phyloP scores from a whole-genome alignment of 2,113 vertebrate genomes.

The Polyodon spathula region DNA sequence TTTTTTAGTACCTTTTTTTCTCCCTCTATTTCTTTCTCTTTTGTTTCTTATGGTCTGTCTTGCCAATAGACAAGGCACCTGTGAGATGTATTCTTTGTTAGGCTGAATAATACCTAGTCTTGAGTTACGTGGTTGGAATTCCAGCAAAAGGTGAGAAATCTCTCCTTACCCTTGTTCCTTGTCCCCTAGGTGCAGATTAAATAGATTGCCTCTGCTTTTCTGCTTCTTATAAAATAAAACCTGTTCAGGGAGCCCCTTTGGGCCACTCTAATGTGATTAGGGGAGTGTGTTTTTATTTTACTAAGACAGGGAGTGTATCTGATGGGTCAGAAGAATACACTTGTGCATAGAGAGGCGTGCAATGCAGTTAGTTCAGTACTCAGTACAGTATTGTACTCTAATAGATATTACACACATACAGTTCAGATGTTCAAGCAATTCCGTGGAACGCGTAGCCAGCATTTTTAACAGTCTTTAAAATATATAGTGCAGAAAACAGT shows the following conservation, averaged over 20 bases:
- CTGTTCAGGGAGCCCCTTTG: constrained; percentile 8
- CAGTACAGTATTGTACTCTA: too few species aligned
- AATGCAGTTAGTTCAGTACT: too few species aligned
- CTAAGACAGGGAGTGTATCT: neutral
- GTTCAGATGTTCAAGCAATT: too few species aligned
- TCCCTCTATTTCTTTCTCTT: neutral
- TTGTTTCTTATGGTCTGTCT: too few species aligned
- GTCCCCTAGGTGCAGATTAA: neutral
- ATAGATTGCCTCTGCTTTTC: constrained; percentile 12
- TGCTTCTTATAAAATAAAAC: constrained; percentile 10
- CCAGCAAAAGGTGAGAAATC: neutral
- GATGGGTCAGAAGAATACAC: neutral
- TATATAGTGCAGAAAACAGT: too few species aligned
- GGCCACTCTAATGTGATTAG: neutral
- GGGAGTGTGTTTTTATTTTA: neutral
- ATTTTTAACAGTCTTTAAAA: too few species aligned
- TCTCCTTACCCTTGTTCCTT: constrained; percentile 2
- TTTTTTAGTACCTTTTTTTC: neutral
- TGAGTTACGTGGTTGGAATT: constrained; percentile 1
- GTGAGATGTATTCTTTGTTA: too few species aligned
- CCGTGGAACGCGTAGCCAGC: too few species aligned
- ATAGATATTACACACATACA: too few species aligned
- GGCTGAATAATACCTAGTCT: neutral
- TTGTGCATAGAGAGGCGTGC: neutral
- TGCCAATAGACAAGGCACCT: neutral